A percentile compares a stretch with the other conserved stretches of the same genome.
These are phyloP conservation scores for Cynaeus angustus DNA, from an alignment of 2,888 invertebrate genomes.

Conservation along the genomic window DNA sequence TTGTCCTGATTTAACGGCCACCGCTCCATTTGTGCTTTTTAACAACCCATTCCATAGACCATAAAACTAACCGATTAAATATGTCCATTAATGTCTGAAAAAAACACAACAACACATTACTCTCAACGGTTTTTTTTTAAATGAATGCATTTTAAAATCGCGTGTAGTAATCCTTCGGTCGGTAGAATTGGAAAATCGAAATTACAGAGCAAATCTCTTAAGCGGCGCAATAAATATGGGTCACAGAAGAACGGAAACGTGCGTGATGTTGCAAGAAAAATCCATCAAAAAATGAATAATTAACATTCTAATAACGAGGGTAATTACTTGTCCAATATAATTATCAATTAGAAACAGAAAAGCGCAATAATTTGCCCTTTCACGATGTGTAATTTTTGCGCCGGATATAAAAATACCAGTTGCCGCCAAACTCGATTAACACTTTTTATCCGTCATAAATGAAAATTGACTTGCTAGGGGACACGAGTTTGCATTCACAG, in stretches of 20 bases:
- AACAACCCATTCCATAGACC: constrained; percentile 40
- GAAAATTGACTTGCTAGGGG: constrained; percentile 21
- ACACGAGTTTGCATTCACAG: constrained; percentile 12
- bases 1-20: constrained; percentile 41
- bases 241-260: constrained; percentile 21
- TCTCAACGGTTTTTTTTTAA: constrained; percentile 18
- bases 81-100: constrained; percentile 27
- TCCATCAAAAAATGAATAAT: constrained; percentile 13
- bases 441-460: constrained; percentile 15
- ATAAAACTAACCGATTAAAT: constrained; percentile 35
- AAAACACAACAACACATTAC: neutral
- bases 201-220: constrained; percentile 28
- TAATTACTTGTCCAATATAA: constrained; percentile 2
- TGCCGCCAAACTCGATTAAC: constrained; percentile 21
- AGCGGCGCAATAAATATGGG: constrained; percentile 25
- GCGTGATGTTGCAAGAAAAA: constrained; percentile 23
- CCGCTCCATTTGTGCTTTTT: constrained; percentile 42
- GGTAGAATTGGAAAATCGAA: constrained; percentile 24
- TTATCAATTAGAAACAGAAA: neutral
- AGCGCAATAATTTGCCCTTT: neutral
- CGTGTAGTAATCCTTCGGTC: constrained; percentile 13
- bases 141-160: constrained; percentile 31
- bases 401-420: neutral
- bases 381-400: neutral
- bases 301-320: neutral